Evolutionary conservation across 2,888 invertebrate species (phyloP).

Genomic region (Dynastes maya): DNA sequence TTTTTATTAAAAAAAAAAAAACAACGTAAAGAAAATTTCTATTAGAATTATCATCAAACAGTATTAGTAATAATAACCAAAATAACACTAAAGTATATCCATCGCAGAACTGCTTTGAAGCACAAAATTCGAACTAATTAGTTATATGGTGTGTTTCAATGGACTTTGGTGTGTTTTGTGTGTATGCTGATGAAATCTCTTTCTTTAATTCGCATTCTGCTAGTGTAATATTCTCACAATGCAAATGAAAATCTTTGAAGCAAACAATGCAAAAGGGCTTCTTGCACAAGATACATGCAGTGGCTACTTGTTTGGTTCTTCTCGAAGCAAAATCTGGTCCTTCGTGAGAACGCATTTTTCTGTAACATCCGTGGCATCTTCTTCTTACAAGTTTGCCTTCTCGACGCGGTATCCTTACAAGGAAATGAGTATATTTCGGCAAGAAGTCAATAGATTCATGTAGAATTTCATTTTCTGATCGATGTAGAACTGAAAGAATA

Average conservation of each 20-base stretch:
- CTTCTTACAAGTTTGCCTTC: constrained; percentile 26
- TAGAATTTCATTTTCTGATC: constrained; percentile 18
- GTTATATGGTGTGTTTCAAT: too few relatives aligned
- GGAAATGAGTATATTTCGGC: constrained; percentile 28
- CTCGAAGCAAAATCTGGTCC: constrained; percentile 31
- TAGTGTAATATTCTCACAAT: not conserved
- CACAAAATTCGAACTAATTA: too few relatives aligned
- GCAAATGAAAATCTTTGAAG: constrained; percentile 19
- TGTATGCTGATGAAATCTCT: too few relatives aligned
- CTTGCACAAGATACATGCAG: constrained; percentile 27
- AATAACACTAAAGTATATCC: not conserved
- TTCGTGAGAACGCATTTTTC: constrained; percentile 17
- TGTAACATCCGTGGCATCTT: constrained; percentile 41
- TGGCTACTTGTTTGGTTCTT: constrained; percentile 44
- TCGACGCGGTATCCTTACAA: constrained; percentile 23
- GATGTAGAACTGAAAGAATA: constrained; percentile 25
- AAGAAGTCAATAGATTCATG: constrained; percentile 1
- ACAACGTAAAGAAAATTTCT: too few relatives aligned
- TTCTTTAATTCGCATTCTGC: not conserved
- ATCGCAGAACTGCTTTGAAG: too few relatives aligned
- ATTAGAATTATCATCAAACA: too few relatives aligned
- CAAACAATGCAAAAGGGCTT: constrained; percentile 34
- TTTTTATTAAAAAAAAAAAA: too few relatives aligned
- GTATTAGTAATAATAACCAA: too few relatives aligned
- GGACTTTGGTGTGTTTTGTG: too few relatives aligned